Conservation (phyloP, 1,140 invertebrate genomes). For the Saccostrea glomerata region DNA sequence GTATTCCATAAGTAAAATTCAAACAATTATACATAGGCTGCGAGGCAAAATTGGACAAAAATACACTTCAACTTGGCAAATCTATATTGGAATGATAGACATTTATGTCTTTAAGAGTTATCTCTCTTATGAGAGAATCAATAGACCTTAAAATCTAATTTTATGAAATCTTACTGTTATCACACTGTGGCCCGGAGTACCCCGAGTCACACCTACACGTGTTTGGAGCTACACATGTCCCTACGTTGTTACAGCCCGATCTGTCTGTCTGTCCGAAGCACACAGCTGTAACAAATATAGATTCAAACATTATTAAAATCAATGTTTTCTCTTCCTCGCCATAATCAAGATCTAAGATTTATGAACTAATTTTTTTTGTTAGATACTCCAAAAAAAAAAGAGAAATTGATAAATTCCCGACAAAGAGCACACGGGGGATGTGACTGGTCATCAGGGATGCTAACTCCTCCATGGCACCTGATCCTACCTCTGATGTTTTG, state of each 20-base stretch:
- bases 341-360: neutral
- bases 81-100: too few relatives aligned
- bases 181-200: neutral
- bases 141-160: too few relatives aligned
- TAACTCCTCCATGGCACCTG: too few relatives aligned
- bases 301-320: neutral
- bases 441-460: neutral
- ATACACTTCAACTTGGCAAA: too few relatives aligned
- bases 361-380: neutral
- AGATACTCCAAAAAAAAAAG: neutral
- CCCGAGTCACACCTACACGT: neutral
- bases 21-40: too few relatives aligned
- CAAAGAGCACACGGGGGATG: neutral
- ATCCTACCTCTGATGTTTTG: too few relatives aligned
- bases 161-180: neutral
- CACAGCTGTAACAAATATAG: neutral
- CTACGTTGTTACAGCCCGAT: neutral
- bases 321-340: neutral
- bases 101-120: too few relatives aligned
- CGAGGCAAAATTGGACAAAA: too few relatives aligned
- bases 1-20: too few relatives aligned
- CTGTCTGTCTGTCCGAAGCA: neutral
- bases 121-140: too few relatives aligned
- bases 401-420: neutral
- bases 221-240: neutral